A percentile compares a stretch with the other conserved stretches of the same genome.
Conservation (phyloP, 2,888 invertebrate species). For the Cataglyphis altisquamis region DNA sequence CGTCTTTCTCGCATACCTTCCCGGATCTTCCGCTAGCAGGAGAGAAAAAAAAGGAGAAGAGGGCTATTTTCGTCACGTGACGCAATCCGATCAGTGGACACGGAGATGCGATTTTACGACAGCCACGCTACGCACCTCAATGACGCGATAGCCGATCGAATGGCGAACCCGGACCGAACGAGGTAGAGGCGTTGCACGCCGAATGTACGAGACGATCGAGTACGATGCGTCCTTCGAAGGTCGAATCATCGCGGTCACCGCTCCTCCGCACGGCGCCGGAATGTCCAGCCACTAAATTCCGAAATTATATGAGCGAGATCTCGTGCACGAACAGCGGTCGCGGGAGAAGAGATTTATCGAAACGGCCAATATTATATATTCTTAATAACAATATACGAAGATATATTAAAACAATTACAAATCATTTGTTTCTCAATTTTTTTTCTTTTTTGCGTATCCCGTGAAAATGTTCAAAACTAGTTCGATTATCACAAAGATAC, state of each 20-base stretch:
- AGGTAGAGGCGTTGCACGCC: slow-evolving; percentile 65
- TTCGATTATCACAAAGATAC: not conserved
- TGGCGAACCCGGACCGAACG: slow-evolving; percentile 24
- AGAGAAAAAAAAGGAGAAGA: slow-evolving; percentile 32
- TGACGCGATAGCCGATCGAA: not conserved
- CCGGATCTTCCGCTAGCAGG: not conserved
- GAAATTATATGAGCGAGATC: slow-evolving; percentile 61
- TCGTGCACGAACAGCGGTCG: slow-evolving; percentile 21
- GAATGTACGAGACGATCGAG: slow-evolving; percentile 61
- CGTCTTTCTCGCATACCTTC: slow-evolving; percentile 35
- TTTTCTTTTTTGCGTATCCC: not conserved
- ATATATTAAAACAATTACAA: not conserved
- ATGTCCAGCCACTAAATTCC: slow-evolving; percentile 74
- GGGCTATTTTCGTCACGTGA: slow-evolving; percentile 79
- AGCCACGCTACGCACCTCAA: slow-evolving; percentile 66
- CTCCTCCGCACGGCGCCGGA: slow-evolving; percentile 66
- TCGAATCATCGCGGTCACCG: slow-evolving; percentile 78
- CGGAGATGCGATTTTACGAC: slow-evolving; percentile 70
- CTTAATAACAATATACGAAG: not conserved
- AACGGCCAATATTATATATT: not conserved
- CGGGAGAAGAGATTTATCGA: slow-evolving; percentile 61
- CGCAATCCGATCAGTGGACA: slow-evolving; percentile 74
- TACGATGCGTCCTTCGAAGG: slow-evolving; percentile 80
- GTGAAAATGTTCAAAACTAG: not conserved
- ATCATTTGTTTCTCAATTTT: not conserved